Conservation (phyloP, 2,113 vertebrate species). For the Sinocyclocheilus anophthalmus region DNA sequence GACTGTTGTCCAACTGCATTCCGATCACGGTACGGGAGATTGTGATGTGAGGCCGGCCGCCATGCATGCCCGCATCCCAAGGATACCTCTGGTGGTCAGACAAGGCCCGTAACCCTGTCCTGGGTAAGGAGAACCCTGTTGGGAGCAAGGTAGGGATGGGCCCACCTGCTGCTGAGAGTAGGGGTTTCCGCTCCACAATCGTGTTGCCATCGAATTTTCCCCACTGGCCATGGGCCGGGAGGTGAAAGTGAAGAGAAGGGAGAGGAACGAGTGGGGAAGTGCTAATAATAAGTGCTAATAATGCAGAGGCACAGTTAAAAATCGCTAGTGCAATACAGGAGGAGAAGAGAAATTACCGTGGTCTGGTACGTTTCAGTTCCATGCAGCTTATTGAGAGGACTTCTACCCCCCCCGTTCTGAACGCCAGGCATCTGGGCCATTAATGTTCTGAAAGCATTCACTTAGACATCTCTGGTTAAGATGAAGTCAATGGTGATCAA, state of each 20-base stretch:
- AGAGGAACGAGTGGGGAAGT: too few relatives aligned
- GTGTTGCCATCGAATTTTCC: slow-evolving; percentile 93
- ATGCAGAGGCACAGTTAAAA: neutral
- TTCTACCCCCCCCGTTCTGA: too few relatives aligned
- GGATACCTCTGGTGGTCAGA: slow-evolving; percentile 85
- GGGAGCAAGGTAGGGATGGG: slow-evolving; percentile 78
- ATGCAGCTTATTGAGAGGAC: neutral
- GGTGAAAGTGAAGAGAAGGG: too few relatives aligned
- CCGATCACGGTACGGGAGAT: too few relatives aligned
- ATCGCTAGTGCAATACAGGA: neutral
- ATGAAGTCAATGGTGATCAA: slow-evolving; percentile 13
- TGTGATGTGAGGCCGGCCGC: too few relatives aligned
- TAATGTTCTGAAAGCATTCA: slow-evolving; percentile 1
- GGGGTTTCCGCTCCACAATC: slow-evolving; percentile 86
- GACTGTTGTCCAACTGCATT: slow-evolving; percentile 93
- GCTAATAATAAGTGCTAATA: slow-evolving; percentile 49
- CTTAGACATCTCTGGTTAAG: neutral
- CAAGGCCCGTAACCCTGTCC: slow-evolving; percentile 87
- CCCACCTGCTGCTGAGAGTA: slow-evolving; percentile 89
- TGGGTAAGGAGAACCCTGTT: slow-evolving; percentile 83
- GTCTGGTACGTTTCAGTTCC: neutral
- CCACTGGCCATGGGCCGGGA: slow-evolving; percentile 93
- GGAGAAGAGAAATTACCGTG: too few relatives aligned
- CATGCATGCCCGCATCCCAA: too few relatives aligned
- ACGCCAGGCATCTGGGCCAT: neutral